Conservation (phyloP, 2,113 vertebrate species). For the Otolemur garnettii region DNA sequence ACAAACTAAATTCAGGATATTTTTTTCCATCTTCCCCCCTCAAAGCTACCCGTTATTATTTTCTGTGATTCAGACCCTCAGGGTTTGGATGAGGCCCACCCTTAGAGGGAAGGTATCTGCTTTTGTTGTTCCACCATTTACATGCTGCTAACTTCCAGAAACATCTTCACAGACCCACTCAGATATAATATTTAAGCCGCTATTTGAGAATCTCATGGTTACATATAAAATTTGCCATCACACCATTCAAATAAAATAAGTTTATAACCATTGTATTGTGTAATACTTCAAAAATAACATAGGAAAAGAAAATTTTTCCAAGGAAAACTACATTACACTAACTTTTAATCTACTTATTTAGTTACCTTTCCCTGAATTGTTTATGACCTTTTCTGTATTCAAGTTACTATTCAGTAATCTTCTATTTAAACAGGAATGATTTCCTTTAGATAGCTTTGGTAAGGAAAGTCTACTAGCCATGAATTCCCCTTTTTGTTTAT, state of each 20-base stretch:
- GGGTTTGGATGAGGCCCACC: neutral
- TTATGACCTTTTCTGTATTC: neutral
- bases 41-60: too few species aligned
- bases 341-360: neutral
- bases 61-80: neutral
- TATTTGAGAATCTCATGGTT: neutral
- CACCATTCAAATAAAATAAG: rapidly evolving
- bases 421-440: neutral
- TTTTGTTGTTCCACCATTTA: neutral
- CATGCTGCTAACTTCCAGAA: neutral
- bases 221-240: neutral
- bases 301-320: neutral
- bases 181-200: neutral
- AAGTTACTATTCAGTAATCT: neutral
- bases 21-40: neutral
- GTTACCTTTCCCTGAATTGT: neutral
- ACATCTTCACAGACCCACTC: neutral
- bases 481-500: neutral
- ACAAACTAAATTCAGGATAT: neutral
- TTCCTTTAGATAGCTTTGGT: neutral
- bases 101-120: neutral
- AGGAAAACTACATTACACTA: neutral
- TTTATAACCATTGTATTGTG: neutral
- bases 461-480: neutral
- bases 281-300: neutral